Evolutionary conservation across 64 coral and sea anemone genomes (phyloP).

Genomic region (Porites australiensis): DNA sequence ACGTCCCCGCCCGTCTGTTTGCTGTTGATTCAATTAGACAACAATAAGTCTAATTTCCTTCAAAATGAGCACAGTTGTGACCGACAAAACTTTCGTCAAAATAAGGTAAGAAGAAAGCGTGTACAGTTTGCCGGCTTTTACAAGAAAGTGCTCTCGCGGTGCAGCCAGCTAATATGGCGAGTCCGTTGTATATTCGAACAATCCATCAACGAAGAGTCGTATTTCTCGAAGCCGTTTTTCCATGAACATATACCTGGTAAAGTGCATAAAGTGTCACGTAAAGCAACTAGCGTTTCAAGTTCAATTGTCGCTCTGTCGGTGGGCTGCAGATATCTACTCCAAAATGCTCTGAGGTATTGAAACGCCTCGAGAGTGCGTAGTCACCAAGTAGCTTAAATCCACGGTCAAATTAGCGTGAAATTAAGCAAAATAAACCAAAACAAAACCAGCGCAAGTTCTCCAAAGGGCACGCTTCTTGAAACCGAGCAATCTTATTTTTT

Average conservation of each 20-base stretch:
- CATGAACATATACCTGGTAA: background rate
- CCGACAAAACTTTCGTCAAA: background rate
- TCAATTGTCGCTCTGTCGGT: background rate
- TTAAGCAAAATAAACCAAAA: background rate
- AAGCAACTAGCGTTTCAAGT: background rate
- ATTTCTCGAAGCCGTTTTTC: background rate
- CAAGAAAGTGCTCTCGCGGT: background rate
- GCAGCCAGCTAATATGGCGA: background rate
- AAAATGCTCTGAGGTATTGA: background rate
- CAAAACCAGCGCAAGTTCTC: background rate
- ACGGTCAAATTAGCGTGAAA: background rate
- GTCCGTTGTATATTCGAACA: background rate
- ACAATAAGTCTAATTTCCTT: background rate
- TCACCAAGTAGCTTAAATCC: background rate
- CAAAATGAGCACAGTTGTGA: background rate
- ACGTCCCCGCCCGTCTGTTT: background rate
- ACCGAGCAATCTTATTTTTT: background rate
- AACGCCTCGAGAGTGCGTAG: slow-evolving; percentile 43
- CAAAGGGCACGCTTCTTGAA: background rate
- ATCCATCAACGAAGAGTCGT: background rate
- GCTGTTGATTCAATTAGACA: background rate
- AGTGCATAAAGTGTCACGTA: background rate
- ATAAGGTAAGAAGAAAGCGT: background rate
- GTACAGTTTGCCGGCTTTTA: background rate
- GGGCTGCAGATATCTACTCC: background rate